phyloP scores from a whole-genome alignment of 2,113 vertebrate genomes.

The Serinus canaria region DNA sequence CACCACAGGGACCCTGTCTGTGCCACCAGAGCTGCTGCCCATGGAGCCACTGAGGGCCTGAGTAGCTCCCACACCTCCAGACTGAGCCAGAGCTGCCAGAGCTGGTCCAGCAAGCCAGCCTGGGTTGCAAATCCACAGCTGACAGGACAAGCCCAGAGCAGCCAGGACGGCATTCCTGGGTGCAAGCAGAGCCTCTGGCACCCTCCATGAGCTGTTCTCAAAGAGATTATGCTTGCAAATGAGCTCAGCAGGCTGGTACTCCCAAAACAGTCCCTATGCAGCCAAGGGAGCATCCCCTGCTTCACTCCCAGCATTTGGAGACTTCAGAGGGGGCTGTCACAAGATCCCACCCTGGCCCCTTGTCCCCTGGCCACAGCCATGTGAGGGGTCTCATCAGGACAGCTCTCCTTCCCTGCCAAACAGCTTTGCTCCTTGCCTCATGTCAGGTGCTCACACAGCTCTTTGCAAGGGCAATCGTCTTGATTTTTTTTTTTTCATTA shows the following conservation, averaged over 20 bases:
- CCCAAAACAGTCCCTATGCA: neutral
- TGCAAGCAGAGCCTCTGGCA: constrained; percentile 20
- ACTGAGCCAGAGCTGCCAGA: neutral
- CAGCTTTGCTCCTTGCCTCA: neutral
- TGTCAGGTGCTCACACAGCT: neutral
- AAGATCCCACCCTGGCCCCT: neutral
- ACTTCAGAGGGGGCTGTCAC: neutral
- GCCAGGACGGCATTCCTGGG: neutral
- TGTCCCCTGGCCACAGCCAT: neutral
- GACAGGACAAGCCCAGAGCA: constrained; percentile 35
- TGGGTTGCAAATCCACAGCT: constrained; percentile 35
- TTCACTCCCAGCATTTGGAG: neutral
- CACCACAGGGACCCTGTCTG: neutral
- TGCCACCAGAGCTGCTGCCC: neutral
- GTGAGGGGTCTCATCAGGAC: neutral
- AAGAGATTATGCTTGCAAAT: constrained; percentile 14
- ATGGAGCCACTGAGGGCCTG: fast-evolving
- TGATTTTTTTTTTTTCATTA: no score
- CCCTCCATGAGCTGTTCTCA: neutral
- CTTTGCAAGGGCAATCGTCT: neutral
- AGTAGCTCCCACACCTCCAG: constrained; percentile 32
- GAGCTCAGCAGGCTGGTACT: neutral
- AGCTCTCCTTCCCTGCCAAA: neutral
- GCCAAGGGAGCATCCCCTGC: neutral
- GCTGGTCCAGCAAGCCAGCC: constrained; percentile 37